A percentile compares a stretch with the other conserved stretches of the same genome.
Evolutionary conservation across 1,140 invertebrate species (phyloP).

Genomic region (Zaprionus kolodkinae): DNA sequence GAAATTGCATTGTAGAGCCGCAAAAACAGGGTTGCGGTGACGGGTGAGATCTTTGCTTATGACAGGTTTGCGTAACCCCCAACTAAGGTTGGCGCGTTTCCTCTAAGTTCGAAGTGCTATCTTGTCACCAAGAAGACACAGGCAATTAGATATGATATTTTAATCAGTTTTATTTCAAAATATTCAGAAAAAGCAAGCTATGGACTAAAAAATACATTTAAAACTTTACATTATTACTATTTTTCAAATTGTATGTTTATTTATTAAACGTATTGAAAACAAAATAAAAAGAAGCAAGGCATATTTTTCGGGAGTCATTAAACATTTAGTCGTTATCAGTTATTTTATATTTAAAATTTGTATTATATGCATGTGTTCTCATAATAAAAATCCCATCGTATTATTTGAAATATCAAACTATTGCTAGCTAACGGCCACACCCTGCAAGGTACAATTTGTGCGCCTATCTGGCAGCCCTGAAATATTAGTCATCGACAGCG

Average conservation of each 20-base stretch:
- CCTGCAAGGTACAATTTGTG: slow-evolving; percentile 26
- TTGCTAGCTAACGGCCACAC: slow-evolving; percentile 38
- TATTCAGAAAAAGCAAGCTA: neutral
- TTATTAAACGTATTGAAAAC: neutral
- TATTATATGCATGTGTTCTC: neutral
- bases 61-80: slow-evolving; percentile 47
- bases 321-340: neutral
- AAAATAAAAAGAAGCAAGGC: too few relatives aligned
- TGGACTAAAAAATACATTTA: neutral
- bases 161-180: neutral
- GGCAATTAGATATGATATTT: neutral
- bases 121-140: slow-evolving; percentile 11
- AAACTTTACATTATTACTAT: neutral
- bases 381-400: neutral
- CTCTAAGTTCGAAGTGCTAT: slow-evolving; percentile 32
- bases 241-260: neutral
- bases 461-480: slow-evolving; percentile 47
- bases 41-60: slow-evolving; percentile 33
- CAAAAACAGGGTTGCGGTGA: slow-evolving; percentile 40
- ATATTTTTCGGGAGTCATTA: neutral
- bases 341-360: neutral
- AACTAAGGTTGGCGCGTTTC: slow-evolving; percentile 40
- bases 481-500: slow-evolving; percentile 53
- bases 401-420: slow-evolving; percentile 25
- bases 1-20: slow-evolving; percentile 32